Evolutionary conservation across 1,140 invertebrate genomes (phyloP).

Genomic region (Geopemphigus sp.): DNA sequence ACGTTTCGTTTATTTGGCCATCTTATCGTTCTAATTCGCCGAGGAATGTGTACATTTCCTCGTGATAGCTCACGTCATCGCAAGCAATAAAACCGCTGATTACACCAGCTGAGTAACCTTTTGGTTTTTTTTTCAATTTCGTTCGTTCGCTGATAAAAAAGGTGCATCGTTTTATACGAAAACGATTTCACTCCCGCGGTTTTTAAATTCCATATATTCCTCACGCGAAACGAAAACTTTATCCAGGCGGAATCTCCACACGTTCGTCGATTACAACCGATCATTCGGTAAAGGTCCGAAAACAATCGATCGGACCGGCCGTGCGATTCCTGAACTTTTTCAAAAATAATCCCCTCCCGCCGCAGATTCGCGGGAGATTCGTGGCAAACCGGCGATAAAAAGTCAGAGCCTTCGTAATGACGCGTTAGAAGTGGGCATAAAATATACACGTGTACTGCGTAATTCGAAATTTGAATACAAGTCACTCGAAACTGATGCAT

Average conservation of each 20-base stretch:
- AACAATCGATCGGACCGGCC: too few species aligned
- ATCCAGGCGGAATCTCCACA: too few species aligned
- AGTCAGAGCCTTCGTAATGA: neutral
- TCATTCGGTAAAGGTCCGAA: too few species aligned
- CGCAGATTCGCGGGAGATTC: neutral
- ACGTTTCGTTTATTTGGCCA: neutral
- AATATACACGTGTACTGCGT: constrained; percentile 19
- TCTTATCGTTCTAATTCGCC: neutral
- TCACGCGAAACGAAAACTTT: neutral
- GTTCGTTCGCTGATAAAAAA: neutral
- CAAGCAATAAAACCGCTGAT: constrained; percentile 5
- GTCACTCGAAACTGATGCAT: constrained; percentile 39
- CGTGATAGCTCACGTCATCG: neutral
- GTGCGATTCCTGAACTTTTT: too few species aligned
- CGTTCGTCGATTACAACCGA: too few species aligned
- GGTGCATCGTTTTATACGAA: neutral
- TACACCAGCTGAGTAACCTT: constrained; percentile 7
- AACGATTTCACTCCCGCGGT: neutral
- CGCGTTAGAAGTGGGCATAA: neutral
- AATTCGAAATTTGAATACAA: constrained; percentile 19
- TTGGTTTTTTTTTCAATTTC: constrained; percentile 5
- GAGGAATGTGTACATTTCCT: too few species aligned
- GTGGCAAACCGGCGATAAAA: neutral
- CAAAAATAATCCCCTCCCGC: too few species aligned
- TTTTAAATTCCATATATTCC: neutral